phyloP scores from a whole-genome alignment of 2,797 vertebrate genomes.

The Carcharodon carcharias region DNA sequence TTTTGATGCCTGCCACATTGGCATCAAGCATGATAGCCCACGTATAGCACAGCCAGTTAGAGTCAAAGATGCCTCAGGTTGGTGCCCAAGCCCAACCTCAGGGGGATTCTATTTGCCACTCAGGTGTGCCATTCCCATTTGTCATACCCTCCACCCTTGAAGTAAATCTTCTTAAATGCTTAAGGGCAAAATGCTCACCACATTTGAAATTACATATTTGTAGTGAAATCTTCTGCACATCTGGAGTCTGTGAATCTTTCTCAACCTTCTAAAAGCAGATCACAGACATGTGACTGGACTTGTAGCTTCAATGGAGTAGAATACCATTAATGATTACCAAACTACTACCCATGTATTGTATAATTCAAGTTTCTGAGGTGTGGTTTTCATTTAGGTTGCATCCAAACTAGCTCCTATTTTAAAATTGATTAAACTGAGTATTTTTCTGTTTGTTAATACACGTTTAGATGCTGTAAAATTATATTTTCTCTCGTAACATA shows the following conservation, averaged over 20 bases:
- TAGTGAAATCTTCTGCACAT: neutral
- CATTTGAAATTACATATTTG: neutral
- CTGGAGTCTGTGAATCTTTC: neutral
- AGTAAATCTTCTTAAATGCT: neutral
- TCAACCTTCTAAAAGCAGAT: neutral
- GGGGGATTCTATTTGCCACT: neutral
- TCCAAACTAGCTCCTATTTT: no score
- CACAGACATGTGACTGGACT: neutral
- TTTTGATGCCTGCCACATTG: neutral
- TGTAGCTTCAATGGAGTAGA: neutral
- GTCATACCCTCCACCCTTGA: neutral
- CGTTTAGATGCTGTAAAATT: no score
- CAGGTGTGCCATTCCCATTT: neutral
- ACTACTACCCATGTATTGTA: no score
- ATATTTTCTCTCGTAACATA: no score
- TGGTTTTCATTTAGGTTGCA: no score
- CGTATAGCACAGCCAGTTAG: neutral
- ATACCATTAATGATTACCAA: neutral
- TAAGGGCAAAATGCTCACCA: neutral
- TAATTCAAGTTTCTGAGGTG: no score
- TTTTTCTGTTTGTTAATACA: no score
- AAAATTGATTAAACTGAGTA: no score
- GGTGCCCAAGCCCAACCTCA: neutral
- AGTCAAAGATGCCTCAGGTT: neutral
- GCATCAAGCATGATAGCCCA: neutral